Percentiles rank a stretch among this genome's conserved stretches.
Evolutionary conservation across 2,888 invertebrate species (phyloP).

Genomic region (Anarsia innoxiella): DNA sequence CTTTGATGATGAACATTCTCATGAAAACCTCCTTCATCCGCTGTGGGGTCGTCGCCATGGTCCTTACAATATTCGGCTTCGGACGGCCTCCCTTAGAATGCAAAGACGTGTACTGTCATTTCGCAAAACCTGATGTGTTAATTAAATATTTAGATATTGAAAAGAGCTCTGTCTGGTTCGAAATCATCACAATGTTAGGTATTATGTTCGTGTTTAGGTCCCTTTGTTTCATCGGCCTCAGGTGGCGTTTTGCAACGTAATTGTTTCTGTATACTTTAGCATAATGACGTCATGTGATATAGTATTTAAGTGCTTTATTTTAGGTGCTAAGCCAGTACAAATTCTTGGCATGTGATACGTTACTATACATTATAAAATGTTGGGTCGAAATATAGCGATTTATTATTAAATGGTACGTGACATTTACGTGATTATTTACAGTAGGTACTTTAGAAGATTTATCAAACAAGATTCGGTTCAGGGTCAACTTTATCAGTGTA

Average conservation of each 20-base stretch:
- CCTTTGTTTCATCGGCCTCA: conserved; percentile 73
- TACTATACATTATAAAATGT: conserved; percentile 7
- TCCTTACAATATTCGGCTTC: conserved; percentile 78
- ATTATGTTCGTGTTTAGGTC: conserved; percentile 75
- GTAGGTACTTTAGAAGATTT: no score
- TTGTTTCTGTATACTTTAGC: conserved; percentile 1
- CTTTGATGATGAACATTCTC: conserved; percentile 74
- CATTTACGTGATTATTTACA: no score
- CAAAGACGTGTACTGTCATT: conserved; percentile 78
- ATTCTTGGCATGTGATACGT: conserved; percentile 20
- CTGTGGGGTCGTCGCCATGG: conserved; percentile 78
- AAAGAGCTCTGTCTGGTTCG: conserved; percentile 71
- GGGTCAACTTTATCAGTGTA: no score
- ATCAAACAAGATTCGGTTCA: no score
- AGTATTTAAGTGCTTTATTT: conserved; percentile 14
- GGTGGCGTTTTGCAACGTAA: conserved; percentile 70
- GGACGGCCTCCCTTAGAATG: conserved; percentile 74
- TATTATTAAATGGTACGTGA: conserved; percentile 2
- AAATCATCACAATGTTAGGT: conserved; percentile 66
- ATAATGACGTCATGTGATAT: conserved; percentile 13
- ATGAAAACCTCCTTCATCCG: conserved; percentile 81
- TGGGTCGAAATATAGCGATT: conserved; percentile 6
- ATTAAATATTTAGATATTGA: conserved; percentile 77
- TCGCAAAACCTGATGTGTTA: conserved; percentile 78
- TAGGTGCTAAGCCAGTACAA: conserved; percentile 20